phyloP scores from a whole-genome alignment of 2,797 vertebrate species.

The Falco novaeseelandiae region DNA sequence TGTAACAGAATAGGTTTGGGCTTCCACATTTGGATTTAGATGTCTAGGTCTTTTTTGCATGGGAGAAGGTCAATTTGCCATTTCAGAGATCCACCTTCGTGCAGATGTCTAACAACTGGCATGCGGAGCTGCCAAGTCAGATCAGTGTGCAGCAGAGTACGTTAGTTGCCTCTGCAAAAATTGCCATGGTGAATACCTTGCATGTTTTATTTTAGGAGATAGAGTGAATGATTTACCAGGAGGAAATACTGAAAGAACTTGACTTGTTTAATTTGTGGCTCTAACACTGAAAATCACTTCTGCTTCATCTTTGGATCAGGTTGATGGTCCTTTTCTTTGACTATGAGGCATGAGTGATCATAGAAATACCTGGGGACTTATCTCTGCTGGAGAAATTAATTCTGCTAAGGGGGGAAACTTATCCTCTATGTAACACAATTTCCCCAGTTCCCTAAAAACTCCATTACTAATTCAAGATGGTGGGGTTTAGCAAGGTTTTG shows the following conservation, averaged over 20 bases:
- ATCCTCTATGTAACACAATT: background rate
- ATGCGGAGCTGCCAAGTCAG: background rate
- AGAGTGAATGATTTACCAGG: background rate
- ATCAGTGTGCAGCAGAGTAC: background rate
- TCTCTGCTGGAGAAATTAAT: background rate
- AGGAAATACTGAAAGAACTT: background rate
- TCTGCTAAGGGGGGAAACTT: background rate
- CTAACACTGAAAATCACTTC: background rate
- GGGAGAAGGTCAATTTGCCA: background rate
- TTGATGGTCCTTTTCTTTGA: background rate
- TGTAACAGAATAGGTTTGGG: background rate
- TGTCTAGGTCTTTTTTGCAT: background rate
- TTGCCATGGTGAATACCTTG: rapidly evolving
- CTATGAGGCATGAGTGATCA: background rate
- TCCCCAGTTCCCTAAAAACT: background rate
- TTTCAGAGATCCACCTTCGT: background rate
- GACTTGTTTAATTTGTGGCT: background rate
- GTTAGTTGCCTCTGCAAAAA: background rate
- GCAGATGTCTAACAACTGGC: background rate
- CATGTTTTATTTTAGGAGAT: background rate
- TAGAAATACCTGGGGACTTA: background rate
- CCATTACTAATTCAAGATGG: background rate
- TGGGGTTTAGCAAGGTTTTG: background rate
- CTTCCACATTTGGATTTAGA: background rate
- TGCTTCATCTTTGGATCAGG: background rate